These are phyloP conservation scores for Drosophila baimaii DNA, from an alignment of 1,140 invertebrate species.

Conservation along the genomic window DNA sequence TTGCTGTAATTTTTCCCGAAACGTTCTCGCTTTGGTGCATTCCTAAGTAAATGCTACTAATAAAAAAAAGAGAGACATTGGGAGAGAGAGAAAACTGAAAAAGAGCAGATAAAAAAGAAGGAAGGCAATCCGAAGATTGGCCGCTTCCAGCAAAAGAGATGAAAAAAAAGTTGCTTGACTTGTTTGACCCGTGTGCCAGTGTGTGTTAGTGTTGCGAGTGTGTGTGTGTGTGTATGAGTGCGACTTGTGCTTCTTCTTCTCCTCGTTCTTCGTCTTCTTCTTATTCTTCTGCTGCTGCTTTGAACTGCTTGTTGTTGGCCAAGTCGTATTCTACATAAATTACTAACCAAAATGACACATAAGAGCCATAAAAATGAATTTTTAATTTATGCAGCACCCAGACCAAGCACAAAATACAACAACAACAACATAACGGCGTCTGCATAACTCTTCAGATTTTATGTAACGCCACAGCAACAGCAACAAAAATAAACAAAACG, in stretches of 20 bases:
- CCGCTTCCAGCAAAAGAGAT: constrained; percentile 70
- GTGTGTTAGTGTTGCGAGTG: constrained; percentile 9
- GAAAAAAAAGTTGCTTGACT: constrained; percentile 77
- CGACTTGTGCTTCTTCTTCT: constrained; percentile 54
- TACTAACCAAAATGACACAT: constrained; percentile 60
- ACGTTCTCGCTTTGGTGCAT: constrained; percentile 82
- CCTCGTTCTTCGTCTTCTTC: constrained; percentile 33
- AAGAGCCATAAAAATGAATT: constrained; percentile 55
- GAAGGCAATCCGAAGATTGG: constrained; percentile 76
- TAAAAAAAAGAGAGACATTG: too few species aligned
- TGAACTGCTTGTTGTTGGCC: constrained; percentile 47
- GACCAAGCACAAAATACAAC: constrained; percentile 30
- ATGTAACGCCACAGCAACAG: constrained; percentile 48
- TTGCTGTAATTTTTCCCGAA: constrained; percentile 72
- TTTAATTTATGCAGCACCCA: constrained; percentile 55
- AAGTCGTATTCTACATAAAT: constrained; percentile 68
- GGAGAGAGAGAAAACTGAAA: constrained; percentile 44
- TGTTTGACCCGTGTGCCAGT: constrained; percentile 64
- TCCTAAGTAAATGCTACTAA: constrained; percentile 82
- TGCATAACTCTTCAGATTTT: constrained; percentile 47
- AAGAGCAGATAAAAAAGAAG: constrained; percentile 71
- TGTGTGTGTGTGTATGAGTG: constrained; percentile 28
- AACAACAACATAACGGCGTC: constrained; percentile 27
- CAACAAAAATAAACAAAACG: constrained; percentile 9
- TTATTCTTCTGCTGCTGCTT: too few species aligned